These are phyloP conservation scores for Pachliopta kotzebuea DNA, from an alignment of 2,888 invertebrate genomes.

Conservation along the genomic window DNA sequence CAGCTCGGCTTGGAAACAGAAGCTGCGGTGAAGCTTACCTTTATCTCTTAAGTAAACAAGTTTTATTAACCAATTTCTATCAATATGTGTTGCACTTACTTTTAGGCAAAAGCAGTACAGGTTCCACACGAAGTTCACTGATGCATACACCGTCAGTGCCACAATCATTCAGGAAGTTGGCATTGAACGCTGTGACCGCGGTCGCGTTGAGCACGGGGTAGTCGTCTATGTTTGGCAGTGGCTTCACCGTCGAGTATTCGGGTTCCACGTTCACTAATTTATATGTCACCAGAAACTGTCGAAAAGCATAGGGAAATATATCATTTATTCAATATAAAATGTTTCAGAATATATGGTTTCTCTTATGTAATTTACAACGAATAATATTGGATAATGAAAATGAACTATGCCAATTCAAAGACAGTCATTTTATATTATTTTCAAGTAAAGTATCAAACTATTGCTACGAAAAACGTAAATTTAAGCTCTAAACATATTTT, in stretches of 20 bases:
- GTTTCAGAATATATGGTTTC: too few relatives aligned
- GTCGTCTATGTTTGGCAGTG: slow-evolving; percentile 85
- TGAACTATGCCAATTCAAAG: too few relatives aligned
- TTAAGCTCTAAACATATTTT: too few relatives aligned
- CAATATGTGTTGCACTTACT: slow-evolving; percentile 51
- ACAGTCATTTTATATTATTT: too few relatives aligned
- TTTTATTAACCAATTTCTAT: background rate
- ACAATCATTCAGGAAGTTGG: slow-evolving; percentile 95
- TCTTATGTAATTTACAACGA: too few relatives aligned
- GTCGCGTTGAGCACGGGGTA: slow-evolving; percentile 95
- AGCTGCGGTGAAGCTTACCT: too few relatives aligned
- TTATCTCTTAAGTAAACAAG: background rate
- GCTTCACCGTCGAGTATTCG: slow-evolving; percentile 67
- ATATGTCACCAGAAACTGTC: slow-evolving; percentile 90
- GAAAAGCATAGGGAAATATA: background rate
- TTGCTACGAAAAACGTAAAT: too few relatives aligned
- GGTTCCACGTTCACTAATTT: slow-evolving; percentile 87
- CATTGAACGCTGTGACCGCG: slow-evolving; percentile 89
- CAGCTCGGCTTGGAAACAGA: too few relatives aligned
- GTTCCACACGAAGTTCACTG: slow-evolving; percentile 87
- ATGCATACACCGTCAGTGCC: slow-evolving; percentile 93
- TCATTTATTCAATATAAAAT: too few relatives aligned
- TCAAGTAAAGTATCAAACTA: too few relatives aligned
- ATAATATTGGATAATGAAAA: too few relatives aligned
- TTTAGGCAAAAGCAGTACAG: slow-evolving; percentile 81